These are phyloP conservation scores for Dicaeum eximium DNA, from an alignment of 2,113 vertebrate species.

Conservation along the genomic window DNA sequence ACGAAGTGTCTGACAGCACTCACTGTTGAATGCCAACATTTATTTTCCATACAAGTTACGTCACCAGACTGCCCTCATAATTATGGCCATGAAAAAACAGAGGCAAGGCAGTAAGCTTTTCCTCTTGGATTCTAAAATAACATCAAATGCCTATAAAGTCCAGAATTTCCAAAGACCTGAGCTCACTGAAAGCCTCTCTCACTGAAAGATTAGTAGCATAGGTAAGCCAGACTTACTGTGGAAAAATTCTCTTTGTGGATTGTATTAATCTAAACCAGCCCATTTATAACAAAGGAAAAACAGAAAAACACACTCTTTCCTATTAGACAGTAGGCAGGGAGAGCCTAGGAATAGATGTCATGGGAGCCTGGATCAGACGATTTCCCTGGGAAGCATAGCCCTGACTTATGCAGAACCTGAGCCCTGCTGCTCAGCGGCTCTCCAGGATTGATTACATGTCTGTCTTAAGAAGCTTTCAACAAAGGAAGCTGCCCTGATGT, in stretches of 20 bases:
- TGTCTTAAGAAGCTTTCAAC: constrained; percentile 43
- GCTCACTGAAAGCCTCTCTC: constrained; percentile 9
- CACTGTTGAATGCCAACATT: constrained; percentile 40
- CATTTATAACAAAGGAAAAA: not conserved
- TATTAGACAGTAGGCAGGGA: not conserved
- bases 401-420: constrained; percentile 26
- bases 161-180: constrained; percentile 37
- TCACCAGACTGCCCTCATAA: constrained; percentile 51
- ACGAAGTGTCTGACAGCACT: not conserved
- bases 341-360: not conserved
- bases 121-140: constrained; percentile 49
- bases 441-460: constrained; percentile 46
- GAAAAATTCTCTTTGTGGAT: not conserved
- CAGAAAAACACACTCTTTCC: not conserved
- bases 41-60: constrained; percentile 35
- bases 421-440: not conserved
- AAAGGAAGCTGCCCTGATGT: constrained; percentile 26
- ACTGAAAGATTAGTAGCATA: not conserved
- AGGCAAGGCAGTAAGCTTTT: constrained; percentile 44
- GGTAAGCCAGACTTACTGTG: not conserved
- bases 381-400: not conserved
- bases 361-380: not conserved
- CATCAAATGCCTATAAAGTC: constrained; percentile 10
- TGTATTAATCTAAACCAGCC: not conserved
- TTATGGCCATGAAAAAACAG: constrained; percentile 43